Conservation (phyloP, 2,113 vertebrate species). For the Rhegmatorhina hoffmannsi region DNA sequence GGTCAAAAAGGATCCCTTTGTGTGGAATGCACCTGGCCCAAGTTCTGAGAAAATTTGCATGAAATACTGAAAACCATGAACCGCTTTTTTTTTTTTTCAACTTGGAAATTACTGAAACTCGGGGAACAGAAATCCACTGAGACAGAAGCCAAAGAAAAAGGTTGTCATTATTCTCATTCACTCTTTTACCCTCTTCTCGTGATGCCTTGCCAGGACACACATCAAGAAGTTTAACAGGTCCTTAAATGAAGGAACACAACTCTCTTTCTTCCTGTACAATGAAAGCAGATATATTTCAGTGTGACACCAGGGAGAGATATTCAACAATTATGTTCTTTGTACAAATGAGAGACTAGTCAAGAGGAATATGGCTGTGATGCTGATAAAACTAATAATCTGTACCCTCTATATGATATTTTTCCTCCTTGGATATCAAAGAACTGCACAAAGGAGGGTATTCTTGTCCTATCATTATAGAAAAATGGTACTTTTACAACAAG, state of each 20-base stretch:
- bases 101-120: not conserved
- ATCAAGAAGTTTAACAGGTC: not conserved
- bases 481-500: not conserved
- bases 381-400: not conserved
- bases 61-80: slow-evolving; percentile 13
- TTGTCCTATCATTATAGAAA: not conserved
- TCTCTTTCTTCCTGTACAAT: not conserved
- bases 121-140: not conserved
- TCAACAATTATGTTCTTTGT: not conserved
- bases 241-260: not conserved
- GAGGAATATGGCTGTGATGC: not conserved
- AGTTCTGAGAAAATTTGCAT: not conserved
- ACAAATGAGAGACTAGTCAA: not conserved
- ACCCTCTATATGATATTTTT: not conserved
- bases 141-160: not conserved
- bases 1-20: not conserved
- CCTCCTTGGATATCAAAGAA: not conserved
- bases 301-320: not conserved
- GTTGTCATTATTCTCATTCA: slow-evolving; percentile 8
- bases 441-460: not conserved
- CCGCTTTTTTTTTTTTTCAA: not conserved
- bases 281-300: not conserved
- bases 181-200: not conserved
- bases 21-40: not conserved
- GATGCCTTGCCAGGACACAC: not conserved